Evolutionary conservation across 2,113 vertebrate species (phyloP).

Genomic region (Corvus moneduloides): DNA sequence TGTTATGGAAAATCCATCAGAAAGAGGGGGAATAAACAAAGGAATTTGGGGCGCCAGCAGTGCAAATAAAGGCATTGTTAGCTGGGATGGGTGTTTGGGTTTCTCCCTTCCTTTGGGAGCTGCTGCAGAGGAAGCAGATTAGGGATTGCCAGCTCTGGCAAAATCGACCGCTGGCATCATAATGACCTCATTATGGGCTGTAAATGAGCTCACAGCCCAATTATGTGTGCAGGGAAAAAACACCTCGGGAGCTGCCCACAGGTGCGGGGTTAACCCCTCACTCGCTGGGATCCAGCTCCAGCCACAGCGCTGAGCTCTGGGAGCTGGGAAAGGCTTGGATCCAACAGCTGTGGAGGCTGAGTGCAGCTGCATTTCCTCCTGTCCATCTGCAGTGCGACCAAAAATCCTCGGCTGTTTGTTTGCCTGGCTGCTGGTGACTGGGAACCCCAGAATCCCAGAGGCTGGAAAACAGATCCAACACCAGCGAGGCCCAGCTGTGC

Average conservation of each 20-base stretch:
- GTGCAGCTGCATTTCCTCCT: slow-evolving; percentile 1
- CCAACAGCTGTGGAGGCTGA: not conserved
- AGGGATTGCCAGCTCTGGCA: slow-evolving; percentile 53
- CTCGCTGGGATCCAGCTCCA: not conserved
- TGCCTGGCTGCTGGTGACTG: not conserved
- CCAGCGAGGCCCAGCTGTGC: not conserved
- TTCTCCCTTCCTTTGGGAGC: slow-evolving; percentile 57
- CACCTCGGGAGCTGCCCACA: not conserved
- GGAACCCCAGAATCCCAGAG: not conserved
- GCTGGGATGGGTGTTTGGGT: slow-evolving; percentile 48
- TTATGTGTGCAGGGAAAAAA: slow-evolving; percentile 6
- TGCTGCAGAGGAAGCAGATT: slow-evolving; percentile 47
- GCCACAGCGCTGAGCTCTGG: not conserved
- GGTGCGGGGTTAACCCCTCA: slow-evolving; percentile 32
- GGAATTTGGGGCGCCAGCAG: not conserved
- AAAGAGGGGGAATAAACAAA: slow-evolving; percentile 9
- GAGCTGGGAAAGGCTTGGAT: not conserved
- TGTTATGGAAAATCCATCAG: not conserved
- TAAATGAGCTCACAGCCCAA: slow-evolving; percentile 34
- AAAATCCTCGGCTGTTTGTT: not conserved
- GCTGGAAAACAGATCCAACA: not conserved
- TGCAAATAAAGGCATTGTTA: slow-evolving; percentile 38
- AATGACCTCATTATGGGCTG: slow-evolving; percentile 47
- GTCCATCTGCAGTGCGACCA: not conserved
- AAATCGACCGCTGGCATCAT: slow-evolving; percentile 13